Evolutionary conservation across 2,113 vertebrate species (phyloP).

Genomic region (Hippocampus comes): DNA sequence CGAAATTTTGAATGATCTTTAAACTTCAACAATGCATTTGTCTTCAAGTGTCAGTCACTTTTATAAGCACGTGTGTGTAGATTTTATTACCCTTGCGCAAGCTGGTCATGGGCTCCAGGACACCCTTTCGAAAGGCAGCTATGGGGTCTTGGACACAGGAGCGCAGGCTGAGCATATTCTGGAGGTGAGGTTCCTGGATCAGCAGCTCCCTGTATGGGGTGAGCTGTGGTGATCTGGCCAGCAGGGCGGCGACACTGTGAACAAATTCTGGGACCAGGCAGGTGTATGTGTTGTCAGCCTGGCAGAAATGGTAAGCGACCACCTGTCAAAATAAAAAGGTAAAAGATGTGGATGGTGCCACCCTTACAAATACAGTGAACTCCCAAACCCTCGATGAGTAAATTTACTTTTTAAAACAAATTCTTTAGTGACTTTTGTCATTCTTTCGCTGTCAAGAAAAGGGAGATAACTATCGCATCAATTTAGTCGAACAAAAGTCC

Average conservation of each 20-base stretch:
- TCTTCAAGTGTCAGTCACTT: conserved; percentile 13
- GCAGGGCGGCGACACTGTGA: conserved; percentile 89
- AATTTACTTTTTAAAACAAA: neutral
- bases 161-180: conserved; percentile 88
- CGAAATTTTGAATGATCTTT: conserved; percentile 40
- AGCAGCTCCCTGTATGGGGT: conserved; percentile 85
- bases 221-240: conserved; percentile 84
- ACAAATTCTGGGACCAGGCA: conserved; percentile 97
- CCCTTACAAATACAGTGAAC: neutral
- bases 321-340: conserved; percentile 72
- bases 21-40: conserved; percentile 39
- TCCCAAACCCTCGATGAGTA: too few relatives aligned
- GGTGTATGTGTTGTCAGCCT: conserved; percentile 97
- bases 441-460: too few relatives aligned
- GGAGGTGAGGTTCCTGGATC: conserved; percentile 83
- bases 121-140: conserved; percentile 83
- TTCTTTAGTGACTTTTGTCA: too few relatives aligned
- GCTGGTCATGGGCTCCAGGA: conserved; percentile 83
- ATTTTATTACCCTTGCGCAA: conserved; percentile 85
- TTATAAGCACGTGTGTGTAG: neutral
- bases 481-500: too few relatives aligned
- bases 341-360: neutral
- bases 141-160: conserved; percentile 95
- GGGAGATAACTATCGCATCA: too few relatives aligned
- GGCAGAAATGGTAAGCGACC: conserved; percentile 96